phyloP scores from a whole-genome alignment of 2,113 vertebrate genomes.

The Bombycilla garrulus region DNA sequence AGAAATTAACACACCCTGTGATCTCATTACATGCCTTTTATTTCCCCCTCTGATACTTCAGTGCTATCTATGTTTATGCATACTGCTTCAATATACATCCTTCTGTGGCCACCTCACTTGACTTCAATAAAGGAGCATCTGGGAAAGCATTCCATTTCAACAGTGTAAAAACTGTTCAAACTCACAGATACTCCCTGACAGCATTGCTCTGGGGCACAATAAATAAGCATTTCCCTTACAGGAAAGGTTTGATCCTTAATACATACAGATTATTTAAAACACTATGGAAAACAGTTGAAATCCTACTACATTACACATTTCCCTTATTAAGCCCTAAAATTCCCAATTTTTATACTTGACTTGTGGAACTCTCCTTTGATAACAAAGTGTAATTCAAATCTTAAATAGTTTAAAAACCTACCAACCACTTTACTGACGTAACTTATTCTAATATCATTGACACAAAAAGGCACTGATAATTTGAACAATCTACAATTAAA shows the following conservation, averaged over 20 bases:
- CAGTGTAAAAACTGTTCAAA: neutral
- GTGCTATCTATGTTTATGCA: neutral
- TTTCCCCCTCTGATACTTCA: neutral
- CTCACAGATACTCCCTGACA: neutral
- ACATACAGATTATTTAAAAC: neutral
- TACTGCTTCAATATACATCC: neutral
- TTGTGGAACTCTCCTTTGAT: neutral
- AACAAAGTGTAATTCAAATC: neutral
- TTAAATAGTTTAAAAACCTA: neutral
- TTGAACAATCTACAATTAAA: too few species aligned
- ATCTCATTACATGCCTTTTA: neutral
- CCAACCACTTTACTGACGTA: neutral
- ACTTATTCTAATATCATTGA: too few species aligned
- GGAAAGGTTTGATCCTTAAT: neutral
- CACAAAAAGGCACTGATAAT: too few species aligned
- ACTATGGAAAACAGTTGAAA: neutral
- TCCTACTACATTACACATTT: neutral
- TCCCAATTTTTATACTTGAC: neutral
- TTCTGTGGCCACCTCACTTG: neutral
- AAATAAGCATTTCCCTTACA: neutral
- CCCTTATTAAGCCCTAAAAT: neutral
- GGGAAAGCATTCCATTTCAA: neutral
- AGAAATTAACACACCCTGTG: neutral
- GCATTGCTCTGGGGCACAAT: neutral
- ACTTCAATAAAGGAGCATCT: neutral